Evolutionary conservation across 2,888 invertebrate genomes (phyloP).

Genomic region (Rugalucina vietnamica): DNA sequence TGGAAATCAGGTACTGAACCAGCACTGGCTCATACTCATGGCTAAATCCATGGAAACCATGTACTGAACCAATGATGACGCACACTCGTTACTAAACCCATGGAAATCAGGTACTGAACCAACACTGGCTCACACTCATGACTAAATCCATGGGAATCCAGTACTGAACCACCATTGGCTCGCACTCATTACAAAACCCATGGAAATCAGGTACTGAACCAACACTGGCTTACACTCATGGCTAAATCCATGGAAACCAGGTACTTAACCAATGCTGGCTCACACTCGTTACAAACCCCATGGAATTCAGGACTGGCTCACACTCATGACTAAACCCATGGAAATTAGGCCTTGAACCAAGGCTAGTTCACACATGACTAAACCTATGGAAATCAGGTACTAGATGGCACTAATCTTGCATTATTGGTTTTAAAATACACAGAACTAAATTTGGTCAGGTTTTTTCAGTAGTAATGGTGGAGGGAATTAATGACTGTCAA

Average conservation of each 20-base stretch:
- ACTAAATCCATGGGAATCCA: not conserved
- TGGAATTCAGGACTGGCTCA: slow-evolving; percentile 98
- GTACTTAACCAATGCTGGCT: slow-evolving; percentile 99
- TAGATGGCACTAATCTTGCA: too few species aligned
- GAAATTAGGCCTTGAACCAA: slow-evolving; percentile 96
- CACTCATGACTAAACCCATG: slow-evolving; percentile 94
- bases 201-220: slow-evolving; percentile 98
- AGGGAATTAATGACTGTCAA: too few species aligned
- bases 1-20: not conserved
- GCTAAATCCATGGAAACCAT: not conserved
- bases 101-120: not conserved
- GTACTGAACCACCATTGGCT: slow-evolving; percentile 98
- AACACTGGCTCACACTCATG: slow-evolving; percentile 82
- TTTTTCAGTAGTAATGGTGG: too few species aligned
- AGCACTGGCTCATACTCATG: not conserved
- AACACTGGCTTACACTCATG: too few species aligned
- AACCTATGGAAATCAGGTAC: too few species aligned
- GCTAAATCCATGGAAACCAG: too few species aligned
- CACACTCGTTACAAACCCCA: slow-evolving; percentile 94
- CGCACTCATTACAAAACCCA: too few species aligned
- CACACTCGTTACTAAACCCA: not conserved
- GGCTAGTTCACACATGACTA: too few species aligned
- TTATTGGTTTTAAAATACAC: too few species aligned
- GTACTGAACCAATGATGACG: slow-evolving; percentile 72
- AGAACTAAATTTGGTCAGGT: too few species aligned